Percentiles rank a stretch among this genome's conserved stretches.
These are phyloP conservation scores for Clanis bilineata DNA, from an alignment of 2,888 invertebrate species.

Conservation along the genomic window DNA sequence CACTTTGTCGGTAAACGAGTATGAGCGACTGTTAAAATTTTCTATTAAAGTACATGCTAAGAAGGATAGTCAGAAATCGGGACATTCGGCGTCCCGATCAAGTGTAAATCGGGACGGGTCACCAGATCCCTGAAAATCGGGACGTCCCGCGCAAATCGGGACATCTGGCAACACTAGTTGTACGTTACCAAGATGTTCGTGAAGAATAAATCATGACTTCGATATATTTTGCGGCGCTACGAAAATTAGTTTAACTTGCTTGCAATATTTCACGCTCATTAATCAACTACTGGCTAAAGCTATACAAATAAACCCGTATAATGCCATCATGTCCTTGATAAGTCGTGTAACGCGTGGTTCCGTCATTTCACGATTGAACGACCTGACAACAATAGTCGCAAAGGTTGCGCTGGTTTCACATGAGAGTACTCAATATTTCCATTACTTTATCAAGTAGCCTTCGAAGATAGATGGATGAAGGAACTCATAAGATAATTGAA, in stretches of 20 bases:
- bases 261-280: background rate
- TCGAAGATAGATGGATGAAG: too few species aligned
- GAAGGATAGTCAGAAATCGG: too few species aligned
- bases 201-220: background rate
- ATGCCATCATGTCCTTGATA: constrained; percentile 7
- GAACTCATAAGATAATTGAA: too few species aligned
- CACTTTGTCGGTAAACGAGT: too few species aligned
- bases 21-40: too few species aligned
- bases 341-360: constrained; percentile 10
- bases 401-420: background rate
- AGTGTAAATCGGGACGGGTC: too few species aligned
- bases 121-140: too few species aligned
- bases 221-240: background rate
- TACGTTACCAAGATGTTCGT: background rate
- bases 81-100: too few species aligned
- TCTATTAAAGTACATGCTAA: too few species aligned
- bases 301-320: background rate
- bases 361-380: constrained; percentile 12
- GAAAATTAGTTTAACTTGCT: background rate
- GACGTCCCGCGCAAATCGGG: too few species aligned
- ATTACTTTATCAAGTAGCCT: background rate
- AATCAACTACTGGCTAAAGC: background rate
- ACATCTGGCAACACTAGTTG: too few species aligned
- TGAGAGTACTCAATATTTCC: background rate
- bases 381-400: constrained; percentile 6